Percentiles rank a stretch among this genome's conserved stretches.
These are phyloP conservation scores for Bergia puertoricense DNA, from an alignment of 92 coral and sea anemone species.

Conservation along the genomic window DNA sequence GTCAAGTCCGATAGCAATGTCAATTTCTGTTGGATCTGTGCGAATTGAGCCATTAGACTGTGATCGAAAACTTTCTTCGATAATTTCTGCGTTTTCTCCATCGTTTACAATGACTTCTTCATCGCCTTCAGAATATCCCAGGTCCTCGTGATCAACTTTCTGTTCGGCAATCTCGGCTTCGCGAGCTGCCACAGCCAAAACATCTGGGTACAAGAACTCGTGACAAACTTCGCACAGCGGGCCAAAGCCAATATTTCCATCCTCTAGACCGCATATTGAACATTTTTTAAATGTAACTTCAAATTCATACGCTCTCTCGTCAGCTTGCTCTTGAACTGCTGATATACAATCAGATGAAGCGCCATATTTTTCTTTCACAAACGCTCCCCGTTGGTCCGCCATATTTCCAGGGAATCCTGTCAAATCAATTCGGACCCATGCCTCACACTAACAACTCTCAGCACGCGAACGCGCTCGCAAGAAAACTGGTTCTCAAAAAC, in stretches of 20 bases:
- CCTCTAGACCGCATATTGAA: slow-evolving; percentile 53
- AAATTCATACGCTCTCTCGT: slow-evolving; percentile 41
- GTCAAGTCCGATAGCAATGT: background rate
- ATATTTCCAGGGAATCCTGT: background rate
- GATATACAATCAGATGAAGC: background rate
- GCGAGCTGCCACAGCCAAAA: background rate
- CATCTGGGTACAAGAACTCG: slow-evolving; percentile 64
- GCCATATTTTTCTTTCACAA: background rate
- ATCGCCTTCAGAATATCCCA: slow-evolving; percentile 15
- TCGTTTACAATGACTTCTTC: slow-evolving; percentile 17
- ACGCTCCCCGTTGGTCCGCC: background rate
- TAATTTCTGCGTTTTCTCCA: slow-evolving; percentile 1
- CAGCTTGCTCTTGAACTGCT: slow-evolving; percentile 20
- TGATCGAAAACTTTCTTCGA: background rate
- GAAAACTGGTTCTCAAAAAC: too few species aligned
- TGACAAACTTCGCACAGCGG: slow-evolving; percentile 69
- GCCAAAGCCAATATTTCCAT: slow-evolving; percentile 60
- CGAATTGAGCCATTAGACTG: background rate
- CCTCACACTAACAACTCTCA: background rate
- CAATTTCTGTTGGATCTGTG: slow-evolving; percentile 8
- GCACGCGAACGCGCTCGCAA: background rate
- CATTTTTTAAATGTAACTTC: slow-evolving; percentile 53
- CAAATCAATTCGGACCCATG: background rate
- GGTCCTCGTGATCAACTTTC: slow-evolving; percentile 22
- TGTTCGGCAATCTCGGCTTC: slow-evolving; percentile 15